phyloP scores from a whole-genome alignment of 2,113 vertebrate genomes.

The Pyxicephalus adspersus region DNA sequence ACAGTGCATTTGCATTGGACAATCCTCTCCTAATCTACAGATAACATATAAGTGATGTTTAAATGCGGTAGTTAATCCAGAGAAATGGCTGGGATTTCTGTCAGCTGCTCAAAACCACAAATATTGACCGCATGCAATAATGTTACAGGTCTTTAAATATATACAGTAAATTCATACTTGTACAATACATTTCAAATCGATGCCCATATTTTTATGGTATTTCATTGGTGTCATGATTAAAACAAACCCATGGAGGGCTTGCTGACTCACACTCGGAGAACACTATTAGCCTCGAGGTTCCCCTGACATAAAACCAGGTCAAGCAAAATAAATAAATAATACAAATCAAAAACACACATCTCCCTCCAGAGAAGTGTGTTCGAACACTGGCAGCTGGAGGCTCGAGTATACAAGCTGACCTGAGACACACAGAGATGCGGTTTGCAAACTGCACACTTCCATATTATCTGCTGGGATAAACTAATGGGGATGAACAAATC shows the following conservation, averaged over 20 bases:
- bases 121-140: neutral
- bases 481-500: conserved; percentile 31
- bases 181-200: conserved; percentile 19
- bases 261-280: conserved; percentile 25
- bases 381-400: conserved; percentile 15
- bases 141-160: neutral
- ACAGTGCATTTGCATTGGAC: neutral
- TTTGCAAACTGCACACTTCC: neutral
- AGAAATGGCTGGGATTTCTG: conserved; percentile 31
- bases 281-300: conserved; percentile 25
- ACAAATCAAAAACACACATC: neutral
- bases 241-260: neutral
- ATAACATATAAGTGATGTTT: conserved; percentile 28
- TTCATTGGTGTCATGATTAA: conserved; percentile 15
- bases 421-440: conserved; percentile 12
- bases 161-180: too few relatives aligned
- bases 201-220: conserved; percentile 19
- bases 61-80: conserved; percentile 6
- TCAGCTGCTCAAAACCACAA: conserved; percentile 4
- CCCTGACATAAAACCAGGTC: conserved; percentile 45
- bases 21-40: conserved; percentile 23
- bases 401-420: conserved; percentile 21
- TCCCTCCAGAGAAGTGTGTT: conserved; percentile 11
- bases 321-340: conserved; percentile 16
- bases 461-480: conserved; percentile 13